phyloP scores from a whole-genome alignment of 1,140 invertebrate species.

The Bombus cullumanus region DNA sequence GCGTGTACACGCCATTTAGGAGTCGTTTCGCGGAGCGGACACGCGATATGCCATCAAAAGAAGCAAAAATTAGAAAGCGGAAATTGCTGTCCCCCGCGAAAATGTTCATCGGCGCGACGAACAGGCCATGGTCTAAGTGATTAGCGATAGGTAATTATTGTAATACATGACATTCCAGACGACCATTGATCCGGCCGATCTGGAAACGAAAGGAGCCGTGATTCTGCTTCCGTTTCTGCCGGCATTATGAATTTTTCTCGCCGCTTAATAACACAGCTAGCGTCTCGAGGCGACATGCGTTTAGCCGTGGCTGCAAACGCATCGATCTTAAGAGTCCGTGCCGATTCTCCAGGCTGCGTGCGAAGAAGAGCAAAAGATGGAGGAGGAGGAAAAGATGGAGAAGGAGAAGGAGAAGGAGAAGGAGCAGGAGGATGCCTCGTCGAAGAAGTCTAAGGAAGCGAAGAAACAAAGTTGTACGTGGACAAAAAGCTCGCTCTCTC shows the following conservation, averaged over 20 bases:
- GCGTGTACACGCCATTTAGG: not conserved
- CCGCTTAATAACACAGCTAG: conserved; percentile 10
- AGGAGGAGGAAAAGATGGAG: too few relatives aligned
- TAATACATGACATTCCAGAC: not conserved
- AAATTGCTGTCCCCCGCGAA: not conserved
- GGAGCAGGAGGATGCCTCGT: not conserved
- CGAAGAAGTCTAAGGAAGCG: not conserved
- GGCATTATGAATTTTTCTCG: conserved; percentile 1
- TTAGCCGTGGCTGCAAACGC: conserved; percentile 1
- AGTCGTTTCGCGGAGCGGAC: not conserved
- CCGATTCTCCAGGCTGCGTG: conserved; percentile 6
- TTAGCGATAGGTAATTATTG: conserved; percentile 19
- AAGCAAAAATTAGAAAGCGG: not conserved
- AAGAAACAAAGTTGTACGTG: conserved; percentile 6
- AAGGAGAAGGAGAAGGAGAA: not conserved
- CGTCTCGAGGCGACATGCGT: not conserved
- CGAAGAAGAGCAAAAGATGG: not conserved
- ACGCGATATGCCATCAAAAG: not conserved
- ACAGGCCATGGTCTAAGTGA: not conserved
- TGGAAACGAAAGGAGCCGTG: not conserved
- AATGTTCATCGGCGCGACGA: not conserved
- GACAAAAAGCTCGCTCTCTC: conserved; percentile 40
- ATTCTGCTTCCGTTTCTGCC: conserved; percentile 6
- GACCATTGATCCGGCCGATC: not conserved
- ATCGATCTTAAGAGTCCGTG: conserved; percentile 15